Percentiles rank a stretch among this genome's conserved stretches.
Conservation (phyloP, 2,797 vertebrate genomes). For the Acrocephalus scirpaceus region DNA sequence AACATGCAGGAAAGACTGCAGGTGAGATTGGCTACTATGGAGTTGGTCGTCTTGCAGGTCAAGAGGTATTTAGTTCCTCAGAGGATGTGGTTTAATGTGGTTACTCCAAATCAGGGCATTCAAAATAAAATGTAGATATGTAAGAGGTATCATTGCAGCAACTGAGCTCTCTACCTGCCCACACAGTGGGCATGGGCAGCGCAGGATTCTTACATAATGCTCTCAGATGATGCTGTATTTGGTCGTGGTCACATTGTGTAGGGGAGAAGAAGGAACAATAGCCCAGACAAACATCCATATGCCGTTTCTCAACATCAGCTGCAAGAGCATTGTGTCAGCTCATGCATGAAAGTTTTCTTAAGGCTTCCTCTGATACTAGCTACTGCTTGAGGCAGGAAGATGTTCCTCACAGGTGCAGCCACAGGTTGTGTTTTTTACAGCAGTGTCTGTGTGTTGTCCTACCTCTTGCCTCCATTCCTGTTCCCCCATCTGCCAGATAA, state of each 20-base stretch:
- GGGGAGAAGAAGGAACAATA: neutral
- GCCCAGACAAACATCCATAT: neutral
- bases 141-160: neutral
- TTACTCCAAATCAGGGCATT: neutral
- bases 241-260: neutral
- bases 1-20: fast-evolving
- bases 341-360: neutral
- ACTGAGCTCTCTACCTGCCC: neutral
- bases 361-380: neutral
- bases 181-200: neutral
- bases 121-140: neutral
- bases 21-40: neutral
- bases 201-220: fast-evolving
- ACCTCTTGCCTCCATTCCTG: neutral
- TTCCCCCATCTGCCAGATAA: neutral
- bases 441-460: neutral
- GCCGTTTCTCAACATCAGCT: neutral
- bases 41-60: neutral
- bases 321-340: neutral
- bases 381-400: neutral
- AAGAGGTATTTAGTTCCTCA: neutral
- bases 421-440: neutral
- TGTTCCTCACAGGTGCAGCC: neutral
- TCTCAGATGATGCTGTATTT: neutral
- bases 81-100: neutral